A percentile compares a stretch with the other conserved stretches of the same genome.
Conservation (phyloP, 2,888 invertebrate genomes). For the Ichneumon xanthorius region DNA sequence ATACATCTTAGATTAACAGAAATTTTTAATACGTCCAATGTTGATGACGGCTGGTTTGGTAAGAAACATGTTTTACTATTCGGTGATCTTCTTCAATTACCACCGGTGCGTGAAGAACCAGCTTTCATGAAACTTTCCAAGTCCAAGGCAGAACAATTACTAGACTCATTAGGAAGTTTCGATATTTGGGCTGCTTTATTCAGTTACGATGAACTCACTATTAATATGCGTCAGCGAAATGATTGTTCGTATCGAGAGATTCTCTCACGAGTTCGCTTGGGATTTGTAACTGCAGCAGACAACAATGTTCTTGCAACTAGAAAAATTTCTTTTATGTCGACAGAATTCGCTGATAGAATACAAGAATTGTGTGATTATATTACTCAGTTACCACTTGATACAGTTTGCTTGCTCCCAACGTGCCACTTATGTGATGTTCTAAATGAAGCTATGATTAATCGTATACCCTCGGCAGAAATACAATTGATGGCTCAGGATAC, state of each 20-base stretch:
- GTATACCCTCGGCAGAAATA: slow-evolving; percentile 60
- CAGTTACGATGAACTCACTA: slow-evolving; percentile 72
- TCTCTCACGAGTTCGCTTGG: slow-evolving; percentile 36
- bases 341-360: slow-evolving; percentile 63
- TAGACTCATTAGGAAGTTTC: slow-evolving; percentile 48
- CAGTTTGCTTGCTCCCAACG: slow-evolving; percentile 71
- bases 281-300: slow-evolving; percentile 35
- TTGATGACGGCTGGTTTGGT: no score
- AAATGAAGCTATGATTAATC: slow-evolving; percentile 60
- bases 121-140: neutral
- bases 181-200: slow-evolving; percentile 74
- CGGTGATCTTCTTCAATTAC: no score
- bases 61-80: no score
- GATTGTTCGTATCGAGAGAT: slow-evolving; percentile 60
- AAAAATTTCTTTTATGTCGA: slow-evolving; percentile 59
- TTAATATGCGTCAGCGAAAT: slow-evolving; percentile 72
- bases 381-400: slow-evolving; percentile 69
- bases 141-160: slow-evolving; percentile 24
- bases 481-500: slow-evolving; percentile 67
- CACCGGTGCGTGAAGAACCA: no score
- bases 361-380: slow-evolving; percentile 71
- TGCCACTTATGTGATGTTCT: slow-evolving; percentile 40
- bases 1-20: no score
- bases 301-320: slow-evolving; percentile 31
- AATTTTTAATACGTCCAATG: no score